Evolutionary conservation across 2,797 vertebrate species (phyloP).

Genomic region (Scyliorhinus canicula): DNA sequence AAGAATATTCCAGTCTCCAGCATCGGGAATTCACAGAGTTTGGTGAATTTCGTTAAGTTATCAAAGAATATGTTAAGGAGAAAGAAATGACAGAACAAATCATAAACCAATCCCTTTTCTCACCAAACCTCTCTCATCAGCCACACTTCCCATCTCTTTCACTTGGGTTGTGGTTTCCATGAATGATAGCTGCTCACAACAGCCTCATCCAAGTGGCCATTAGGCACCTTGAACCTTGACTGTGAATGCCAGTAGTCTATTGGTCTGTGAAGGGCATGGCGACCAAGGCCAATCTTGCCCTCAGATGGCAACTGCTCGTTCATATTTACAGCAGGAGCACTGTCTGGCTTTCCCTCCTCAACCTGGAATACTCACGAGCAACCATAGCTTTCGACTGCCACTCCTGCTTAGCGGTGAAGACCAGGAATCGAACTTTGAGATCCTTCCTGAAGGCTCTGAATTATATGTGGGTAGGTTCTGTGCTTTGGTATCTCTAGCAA

Average conservation of each 20-base stretch:
- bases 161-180: background rate
- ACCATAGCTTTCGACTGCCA: background rate
- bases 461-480: background rate
- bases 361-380: background rate
- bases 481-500: background rate
- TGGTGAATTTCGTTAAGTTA: conserved; percentile 79
- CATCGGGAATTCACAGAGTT: conserved; percentile 66
- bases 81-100: conserved; percentile 35
- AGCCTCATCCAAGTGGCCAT: background rate
- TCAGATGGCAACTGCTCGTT: background rate
- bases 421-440: background rate
- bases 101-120: background rate
- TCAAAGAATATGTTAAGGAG: conserved; percentile 59
- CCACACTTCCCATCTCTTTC: background rate
- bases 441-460: background rate
- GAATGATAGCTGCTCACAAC: background rate
- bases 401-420: background rate
- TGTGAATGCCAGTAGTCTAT: background rate
- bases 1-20: conserved; percentile 74
- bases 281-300: background rate
- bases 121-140: background rate
- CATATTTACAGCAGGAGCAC: background rate
- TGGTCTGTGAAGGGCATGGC: background rate
- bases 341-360: background rate
- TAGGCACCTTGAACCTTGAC: background rate